Conservation (phyloP, 1,140 invertebrate species). For the Theocolax elegans region DNA sequence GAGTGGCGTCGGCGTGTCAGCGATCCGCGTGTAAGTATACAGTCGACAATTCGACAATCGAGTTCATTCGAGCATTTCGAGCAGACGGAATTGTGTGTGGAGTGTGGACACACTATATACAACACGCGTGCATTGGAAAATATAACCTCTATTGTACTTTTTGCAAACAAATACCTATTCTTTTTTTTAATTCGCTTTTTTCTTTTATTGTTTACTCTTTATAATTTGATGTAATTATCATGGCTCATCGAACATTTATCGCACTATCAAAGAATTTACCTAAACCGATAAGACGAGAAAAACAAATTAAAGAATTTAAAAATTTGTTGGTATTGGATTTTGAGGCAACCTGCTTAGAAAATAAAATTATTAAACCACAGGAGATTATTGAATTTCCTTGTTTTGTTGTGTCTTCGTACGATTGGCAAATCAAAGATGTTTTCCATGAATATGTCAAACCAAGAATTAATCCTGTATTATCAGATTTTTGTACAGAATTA, state of each 20-base stretch:
- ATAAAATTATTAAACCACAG: constrained; percentile 56
- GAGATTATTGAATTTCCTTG: constrained; percentile 79
- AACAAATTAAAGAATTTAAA: constrained; percentile 58
- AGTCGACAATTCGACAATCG: too few species aligned
- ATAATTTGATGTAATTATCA: too few species aligned
- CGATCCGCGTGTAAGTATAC: too few species aligned
- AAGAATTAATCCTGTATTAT: constrained; percentile 65
- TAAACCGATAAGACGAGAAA: not conserved
- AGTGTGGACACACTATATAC: too few species aligned
- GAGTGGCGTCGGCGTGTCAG: too few species aligned
- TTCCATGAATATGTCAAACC: constrained; percentile 76
- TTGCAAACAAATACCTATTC: too few species aligned
- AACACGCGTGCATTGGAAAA: too few species aligned
- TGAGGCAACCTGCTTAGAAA: constrained; percentile 71
- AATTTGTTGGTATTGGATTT: constrained; percentile 73
- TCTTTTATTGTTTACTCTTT: too few species aligned
- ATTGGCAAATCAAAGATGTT: constrained; percentile 66
- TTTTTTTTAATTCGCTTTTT: too few species aligned
- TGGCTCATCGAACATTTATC: constrained; percentile 51
- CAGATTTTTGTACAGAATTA: constrained; percentile 71
- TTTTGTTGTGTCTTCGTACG: constrained; percentile 69
- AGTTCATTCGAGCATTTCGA: too few species aligned
- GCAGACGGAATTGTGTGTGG: too few species aligned
- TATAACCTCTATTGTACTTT: too few species aligned
- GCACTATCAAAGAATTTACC: constrained; percentile 32